A percentile compares a stretch with the other conserved stretches of the same genome.
These are phyloP conservation scores for Drosophila austrosaltans DNA, from an alignment of 2,888 invertebrate species.

Conservation along the genomic window DNA sequence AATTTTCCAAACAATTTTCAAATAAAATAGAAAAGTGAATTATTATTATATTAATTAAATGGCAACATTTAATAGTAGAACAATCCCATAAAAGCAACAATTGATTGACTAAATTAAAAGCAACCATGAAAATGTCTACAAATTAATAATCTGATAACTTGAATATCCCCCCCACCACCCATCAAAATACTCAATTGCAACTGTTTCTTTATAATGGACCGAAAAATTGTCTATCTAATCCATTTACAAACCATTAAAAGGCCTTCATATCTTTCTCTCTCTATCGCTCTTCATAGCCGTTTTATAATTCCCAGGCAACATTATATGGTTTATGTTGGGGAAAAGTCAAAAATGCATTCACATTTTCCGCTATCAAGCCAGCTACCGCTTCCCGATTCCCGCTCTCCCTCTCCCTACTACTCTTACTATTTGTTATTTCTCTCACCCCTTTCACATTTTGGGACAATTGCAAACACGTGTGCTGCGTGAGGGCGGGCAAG, in stretches of 20 bases:
- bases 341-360: conserved; percentile 42
- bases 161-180: background rate
- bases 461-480: conserved; percentile 75
- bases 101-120: background rate
- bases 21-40: no score
- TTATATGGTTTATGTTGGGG: conserved; percentile 31
- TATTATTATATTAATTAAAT: no score
- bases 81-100: background rate
- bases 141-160: background rate
- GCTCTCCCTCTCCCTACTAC: conserved; percentile 10
- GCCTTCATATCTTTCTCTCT: conserved; percentile 24
- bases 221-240: conserved; percentile 53
- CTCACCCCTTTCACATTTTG: background rate
- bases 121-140: background rate
- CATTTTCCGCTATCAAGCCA: background rate
- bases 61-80: no score
- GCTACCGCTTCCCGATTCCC: background rate
- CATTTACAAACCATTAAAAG: conserved; percentile 69
- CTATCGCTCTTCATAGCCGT: background rate
- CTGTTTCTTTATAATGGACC: background rate
- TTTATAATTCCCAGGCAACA: conserved; percentile 49
- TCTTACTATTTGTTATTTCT: background rate
- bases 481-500: conserved; percentile 58
- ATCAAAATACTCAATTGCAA: conserved; percentile 9
- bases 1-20: no score